Conservation (phyloP, 2,113 vertebrate genomes). For the Pedetes capensis region DNA sequence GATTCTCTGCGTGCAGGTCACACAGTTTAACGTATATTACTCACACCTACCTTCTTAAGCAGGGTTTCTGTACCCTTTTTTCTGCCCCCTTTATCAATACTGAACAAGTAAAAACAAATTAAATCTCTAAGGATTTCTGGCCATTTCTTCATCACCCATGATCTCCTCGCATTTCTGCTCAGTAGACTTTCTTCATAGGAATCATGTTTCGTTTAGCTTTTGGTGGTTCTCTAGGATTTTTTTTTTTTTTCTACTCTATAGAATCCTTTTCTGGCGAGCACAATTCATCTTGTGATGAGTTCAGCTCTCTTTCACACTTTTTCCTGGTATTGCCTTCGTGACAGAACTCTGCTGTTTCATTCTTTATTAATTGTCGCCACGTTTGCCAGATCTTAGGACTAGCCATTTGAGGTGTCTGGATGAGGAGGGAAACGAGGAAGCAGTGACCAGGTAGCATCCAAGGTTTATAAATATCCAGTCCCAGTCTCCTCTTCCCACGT, state of each 20-base stretch:
- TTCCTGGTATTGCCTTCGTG: background rate
- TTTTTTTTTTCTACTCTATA: background rate
- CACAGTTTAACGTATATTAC: background rate
- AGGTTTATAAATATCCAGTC: background rate
- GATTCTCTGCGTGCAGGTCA: background rate
- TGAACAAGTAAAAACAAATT: background rate
- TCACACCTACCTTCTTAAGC: background rate
- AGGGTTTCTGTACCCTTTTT: background rate
- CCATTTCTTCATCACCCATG: background rate
- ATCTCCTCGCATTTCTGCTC: too few relatives aligned
- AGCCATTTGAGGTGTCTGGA: background rate
- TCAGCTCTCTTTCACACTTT: background rate
- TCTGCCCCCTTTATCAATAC: background rate
- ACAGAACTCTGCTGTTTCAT: background rate
- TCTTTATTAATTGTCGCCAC: background rate
- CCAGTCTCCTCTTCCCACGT: background rate
- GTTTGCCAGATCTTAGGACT: background rate
- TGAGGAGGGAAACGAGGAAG: background rate
- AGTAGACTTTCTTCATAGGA: background rate
- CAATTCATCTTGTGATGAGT: background rate
- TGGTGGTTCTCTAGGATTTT: background rate
- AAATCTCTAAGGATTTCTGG: background rate
- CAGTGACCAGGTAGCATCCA: background rate
- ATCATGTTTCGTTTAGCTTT: background rate
- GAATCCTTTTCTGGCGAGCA: background rate